phyloP scores from a whole-genome alignment of 2,888 invertebrate genomes.

The Drosophila vallismaia region DNA sequence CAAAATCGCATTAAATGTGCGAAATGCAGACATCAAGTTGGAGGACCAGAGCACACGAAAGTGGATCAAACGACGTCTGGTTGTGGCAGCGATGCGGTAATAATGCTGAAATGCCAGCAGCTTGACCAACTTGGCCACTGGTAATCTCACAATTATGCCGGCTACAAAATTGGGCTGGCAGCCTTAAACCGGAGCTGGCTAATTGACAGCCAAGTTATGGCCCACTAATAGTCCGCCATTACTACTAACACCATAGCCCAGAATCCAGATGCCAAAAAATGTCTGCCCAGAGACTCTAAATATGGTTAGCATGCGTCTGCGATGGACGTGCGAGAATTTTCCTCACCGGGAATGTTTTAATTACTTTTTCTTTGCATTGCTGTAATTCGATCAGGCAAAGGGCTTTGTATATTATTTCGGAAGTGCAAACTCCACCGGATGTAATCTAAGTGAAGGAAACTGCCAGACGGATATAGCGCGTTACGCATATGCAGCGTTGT shows the following conservation, averaged over 20 bases:
- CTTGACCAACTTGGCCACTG: slow-evolving; percentile 69
- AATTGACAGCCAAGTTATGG: slow-evolving; percentile 63
- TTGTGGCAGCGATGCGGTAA: slow-evolving; percentile 73
- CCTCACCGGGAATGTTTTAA: slow-evolving; percentile 63
- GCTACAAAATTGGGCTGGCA: slow-evolving; percentile 73
- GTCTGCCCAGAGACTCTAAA: slow-evolving; percentile 15
- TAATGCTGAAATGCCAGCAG: slow-evolving; percentile 68
- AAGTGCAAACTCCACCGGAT: slow-evolving; percentile 35
- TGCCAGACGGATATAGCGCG: slow-evolving; percentile 49
- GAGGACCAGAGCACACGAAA: slow-evolving; percentile 49
- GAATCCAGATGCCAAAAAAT: slow-evolving; percentile 24
- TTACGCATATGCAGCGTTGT: slow-evolving; percentile 67
- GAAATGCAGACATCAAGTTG: slow-evolving; percentile 47
- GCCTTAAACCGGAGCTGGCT: slow-evolving; percentile 48
- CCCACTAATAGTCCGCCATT: slow-evolving; percentile 60
- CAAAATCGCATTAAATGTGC: slow-evolving; percentile 79
- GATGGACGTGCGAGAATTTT: slow-evolving; percentile 64
- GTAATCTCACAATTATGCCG: slow-evolving; percentile 69
- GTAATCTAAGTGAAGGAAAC: slow-evolving; percentile 21
- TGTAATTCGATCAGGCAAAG: slow-evolving; percentile 30
- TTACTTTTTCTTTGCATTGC: slow-evolving; percentile 40
- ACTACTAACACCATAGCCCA: slow-evolving; percentile 2
- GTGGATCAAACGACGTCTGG: slow-evolving; percentile 67
- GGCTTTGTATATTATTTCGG: slow-evolving; percentile 23
- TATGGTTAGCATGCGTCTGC: slow-evolving; percentile 57